phyloP scores from a whole-genome alignment of 2,113 vertebrate species.

The Bambusicola thoracicus region DNA sequence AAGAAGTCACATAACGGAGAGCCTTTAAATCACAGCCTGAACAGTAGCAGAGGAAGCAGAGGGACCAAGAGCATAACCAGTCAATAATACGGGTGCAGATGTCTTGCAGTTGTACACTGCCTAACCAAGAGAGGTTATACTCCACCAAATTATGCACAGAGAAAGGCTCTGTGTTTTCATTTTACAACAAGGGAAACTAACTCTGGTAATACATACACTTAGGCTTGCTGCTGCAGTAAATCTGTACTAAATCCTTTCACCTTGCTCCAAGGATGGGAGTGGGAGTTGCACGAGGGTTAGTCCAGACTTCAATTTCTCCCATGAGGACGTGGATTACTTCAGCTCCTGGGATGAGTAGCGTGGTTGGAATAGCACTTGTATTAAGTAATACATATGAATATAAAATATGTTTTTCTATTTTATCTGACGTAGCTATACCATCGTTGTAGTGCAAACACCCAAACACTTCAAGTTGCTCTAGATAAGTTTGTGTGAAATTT shows the following conservation, averaged over 20 bases:
- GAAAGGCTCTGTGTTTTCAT: not conserved
- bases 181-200: not conserved
- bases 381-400: not conserved
- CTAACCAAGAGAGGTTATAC: not conserved
- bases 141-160: not conserved
- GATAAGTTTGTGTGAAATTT: not conserved
- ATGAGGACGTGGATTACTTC: not conserved
- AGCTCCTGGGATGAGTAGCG: not conserved
- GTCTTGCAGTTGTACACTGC: not conserved
- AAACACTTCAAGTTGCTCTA: not conserved
- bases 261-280: conserved; percentile 36
- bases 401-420: not conserved
- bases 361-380: conserved; percentile 40
- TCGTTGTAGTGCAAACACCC: not conserved
- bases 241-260: not conserved
- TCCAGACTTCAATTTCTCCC: conserved; percentile 41
- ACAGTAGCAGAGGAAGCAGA: not conserved
- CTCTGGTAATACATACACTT: not conserved
- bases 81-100: not conserved
- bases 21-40: not conserved
- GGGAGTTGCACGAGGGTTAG: not conserved
- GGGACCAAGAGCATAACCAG: not conserved
- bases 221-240: conserved; percentile 42
- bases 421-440: not conserved
- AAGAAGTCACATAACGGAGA: not conserved